These are phyloP conservation scores for Chiloscyllium punctatum DNA, from an alignment of 2,797 vertebrate genomes.

Conservation along the genomic window DNA sequence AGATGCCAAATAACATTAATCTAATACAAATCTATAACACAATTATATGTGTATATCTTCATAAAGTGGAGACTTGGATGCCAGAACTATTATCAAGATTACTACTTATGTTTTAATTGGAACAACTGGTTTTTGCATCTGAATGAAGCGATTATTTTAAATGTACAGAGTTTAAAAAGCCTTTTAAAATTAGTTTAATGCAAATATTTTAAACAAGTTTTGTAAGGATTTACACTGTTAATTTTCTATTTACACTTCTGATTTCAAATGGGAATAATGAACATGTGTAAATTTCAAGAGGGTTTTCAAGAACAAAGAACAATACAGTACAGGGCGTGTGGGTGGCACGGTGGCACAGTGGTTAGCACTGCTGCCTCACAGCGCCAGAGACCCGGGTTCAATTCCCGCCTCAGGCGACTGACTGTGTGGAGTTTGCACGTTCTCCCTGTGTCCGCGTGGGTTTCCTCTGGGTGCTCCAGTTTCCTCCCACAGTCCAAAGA, in stretches of 20 bases:
- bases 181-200: background rate
- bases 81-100: background rate
- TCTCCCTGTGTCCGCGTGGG: no score
- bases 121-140: background rate
- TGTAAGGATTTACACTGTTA: background rate
- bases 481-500: no score
- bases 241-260: background rate
- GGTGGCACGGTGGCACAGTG: no score
- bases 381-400: no score
- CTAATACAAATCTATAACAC: no score
- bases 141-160: background rate
- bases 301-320: background rate
- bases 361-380: no score
- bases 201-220: background rate
- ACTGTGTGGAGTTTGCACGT: no score
- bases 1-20: no score
- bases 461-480: no score
- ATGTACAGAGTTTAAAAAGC: background rate
- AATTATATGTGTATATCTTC: background rate
- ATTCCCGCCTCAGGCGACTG: no score
- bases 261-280: constrained; percentile 3
- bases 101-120: background rate
- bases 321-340: no score
- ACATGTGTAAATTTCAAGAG: background rate
- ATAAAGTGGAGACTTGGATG: background rate